Evolutionary conservation across 2,113 vertebrate species (phyloP).

Genomic region (Lophochroa leadbeateri): DNA sequence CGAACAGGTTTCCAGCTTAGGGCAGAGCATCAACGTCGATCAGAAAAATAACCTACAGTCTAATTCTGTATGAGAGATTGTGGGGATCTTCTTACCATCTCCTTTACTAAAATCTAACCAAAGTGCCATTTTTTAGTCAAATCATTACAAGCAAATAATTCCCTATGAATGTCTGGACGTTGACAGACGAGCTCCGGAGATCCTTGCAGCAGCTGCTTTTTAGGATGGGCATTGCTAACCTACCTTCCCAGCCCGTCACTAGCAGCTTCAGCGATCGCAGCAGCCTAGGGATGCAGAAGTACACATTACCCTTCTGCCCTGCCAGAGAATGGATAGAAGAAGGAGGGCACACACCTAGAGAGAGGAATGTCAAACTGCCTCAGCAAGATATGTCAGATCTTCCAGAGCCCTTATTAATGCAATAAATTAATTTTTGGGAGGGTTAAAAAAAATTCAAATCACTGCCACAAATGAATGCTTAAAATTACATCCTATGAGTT

Average conservation of each 20-base stretch:
- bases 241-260: background rate
- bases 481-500: conserved; percentile 27
- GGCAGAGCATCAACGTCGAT: background rate
- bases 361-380: background rate
- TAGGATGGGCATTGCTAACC: background rate
- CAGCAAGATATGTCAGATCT: background rate
- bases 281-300: background rate
- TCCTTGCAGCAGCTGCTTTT: background rate
- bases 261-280: fast-evolving
- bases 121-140: background rate
- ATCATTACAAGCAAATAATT: background rate
- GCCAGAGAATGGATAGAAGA: background rate
- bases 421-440: conserved; percentile 13
- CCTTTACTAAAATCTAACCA: background rate
- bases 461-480: conserved; percentile 2
- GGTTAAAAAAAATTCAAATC: conserved; percentile 24
- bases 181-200: background rate
- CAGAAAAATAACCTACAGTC: background rate
- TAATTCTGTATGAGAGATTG: background rate
- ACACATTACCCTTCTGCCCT: background rate
- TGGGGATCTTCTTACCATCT: background rate
- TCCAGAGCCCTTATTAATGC: background rate
- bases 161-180: background rate
- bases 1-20: background rate
- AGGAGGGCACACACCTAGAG: background rate